Conservation (phyloP, 1,140 invertebrate genomes). For the Saccostrea cuccullata region DNA sequence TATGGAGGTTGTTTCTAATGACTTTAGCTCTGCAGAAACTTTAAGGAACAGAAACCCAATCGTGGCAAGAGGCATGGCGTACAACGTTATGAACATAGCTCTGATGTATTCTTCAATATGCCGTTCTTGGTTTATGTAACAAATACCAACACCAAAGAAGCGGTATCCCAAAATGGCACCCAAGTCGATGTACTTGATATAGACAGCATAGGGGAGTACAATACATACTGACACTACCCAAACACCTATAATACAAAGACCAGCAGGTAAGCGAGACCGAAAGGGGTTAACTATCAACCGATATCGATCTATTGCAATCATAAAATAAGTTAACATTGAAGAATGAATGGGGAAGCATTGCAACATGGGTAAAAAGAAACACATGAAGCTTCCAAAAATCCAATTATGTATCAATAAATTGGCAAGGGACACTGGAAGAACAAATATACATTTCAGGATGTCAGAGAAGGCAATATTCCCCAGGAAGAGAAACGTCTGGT, state of each 20-base stretch:
- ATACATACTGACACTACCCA: slow-evolving; percentile 86
- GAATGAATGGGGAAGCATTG: slow-evolving; percentile 87
- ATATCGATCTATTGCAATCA: slow-evolving; percentile 86
- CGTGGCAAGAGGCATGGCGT: slow-evolving; percentile 83
- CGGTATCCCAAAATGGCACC: slow-evolving; percentile 79
- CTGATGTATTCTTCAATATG: slow-evolving; percentile 78
- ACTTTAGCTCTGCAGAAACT: slow-evolving; percentile 83
- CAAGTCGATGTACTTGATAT: slow-evolving; percentile 85
- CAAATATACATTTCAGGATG: slow-evolving; percentile 84
- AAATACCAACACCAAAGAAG: slow-evolving; percentile 76
- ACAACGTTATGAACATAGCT: slow-evolving; percentile 80
- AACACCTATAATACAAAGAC: slow-evolving; percentile 84
- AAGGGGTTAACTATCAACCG: slow-evolving; percentile 83
- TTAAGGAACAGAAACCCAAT: slow-evolving; percentile 83
- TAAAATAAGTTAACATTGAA: slow-evolving; percentile 85
- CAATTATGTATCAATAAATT: slow-evolving; percentile 86
- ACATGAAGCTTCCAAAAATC: slow-evolving; percentile 87
- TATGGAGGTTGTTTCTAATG: slow-evolving; percentile 79
- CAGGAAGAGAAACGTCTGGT: slow-evolving; percentile 84
- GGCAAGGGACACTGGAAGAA: slow-evolving; percentile 84
- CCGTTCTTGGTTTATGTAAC: slow-evolving; percentile 74
- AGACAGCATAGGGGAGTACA: slow-evolving; percentile 86
- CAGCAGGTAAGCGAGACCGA: slow-evolving; percentile 83
- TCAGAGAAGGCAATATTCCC: slow-evolving; percentile 85
- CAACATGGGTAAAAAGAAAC: slow-evolving; percentile 87